Percentiles rank a stretch among this genome's conserved stretches.
phyloP scores from a whole-genome alignment of 2,797 vertebrate genomes.

The Cyprinella venusta region DNA sequence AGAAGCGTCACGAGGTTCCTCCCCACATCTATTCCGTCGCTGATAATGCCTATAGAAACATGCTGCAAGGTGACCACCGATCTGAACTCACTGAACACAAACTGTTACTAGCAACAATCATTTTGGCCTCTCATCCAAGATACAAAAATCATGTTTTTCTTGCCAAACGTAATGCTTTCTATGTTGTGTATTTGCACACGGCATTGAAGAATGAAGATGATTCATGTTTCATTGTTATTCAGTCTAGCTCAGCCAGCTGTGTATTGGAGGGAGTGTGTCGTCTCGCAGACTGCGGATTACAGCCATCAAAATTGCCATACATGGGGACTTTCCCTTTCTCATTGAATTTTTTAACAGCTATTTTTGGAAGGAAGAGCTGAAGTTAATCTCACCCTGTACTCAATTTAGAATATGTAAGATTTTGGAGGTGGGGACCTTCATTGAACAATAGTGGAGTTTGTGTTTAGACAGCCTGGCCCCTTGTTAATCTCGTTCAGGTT shows the following conservation, averaged over 20 bases:
- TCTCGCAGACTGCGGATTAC: slow-evolving; percentile 29
- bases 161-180: not conserved
- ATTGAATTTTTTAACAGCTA: slow-evolving; percentile 38
- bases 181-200: not conserved
- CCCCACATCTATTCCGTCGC: slow-evolving; percentile 97
- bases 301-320: slow-evolving; percentile 66
- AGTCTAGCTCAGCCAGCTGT: slow-evolving; percentile 9
- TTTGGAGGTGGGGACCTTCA: slow-evolving; percentile 13
- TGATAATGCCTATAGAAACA: slow-evolving; percentile 96
- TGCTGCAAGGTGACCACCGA: slow-evolving; percentile 90
- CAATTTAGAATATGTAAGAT: slow-evolving; percentile 43
- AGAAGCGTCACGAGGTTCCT: slow-evolving; percentile 96
- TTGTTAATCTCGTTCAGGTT: slow-evolving; percentile 49
- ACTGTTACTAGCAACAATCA: not conserved
- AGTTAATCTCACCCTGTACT: slow-evolving; percentile 57
- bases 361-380: slow-evolving; percentile 63
- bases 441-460: slow-evolving; percentile 19
- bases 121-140: not conserved
- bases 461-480: slow-evolving; percentile 26
- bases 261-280: not conserved
- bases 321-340: slow-evolving; percentile 64
- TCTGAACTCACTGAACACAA: not conserved
- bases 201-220: not conserved
- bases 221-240: not conserved
- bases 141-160: not conserved